Base-by-base conservation (phyloP, 2,888 invertebrate genomes). In the Eugnorisma glareosa region DNA sequence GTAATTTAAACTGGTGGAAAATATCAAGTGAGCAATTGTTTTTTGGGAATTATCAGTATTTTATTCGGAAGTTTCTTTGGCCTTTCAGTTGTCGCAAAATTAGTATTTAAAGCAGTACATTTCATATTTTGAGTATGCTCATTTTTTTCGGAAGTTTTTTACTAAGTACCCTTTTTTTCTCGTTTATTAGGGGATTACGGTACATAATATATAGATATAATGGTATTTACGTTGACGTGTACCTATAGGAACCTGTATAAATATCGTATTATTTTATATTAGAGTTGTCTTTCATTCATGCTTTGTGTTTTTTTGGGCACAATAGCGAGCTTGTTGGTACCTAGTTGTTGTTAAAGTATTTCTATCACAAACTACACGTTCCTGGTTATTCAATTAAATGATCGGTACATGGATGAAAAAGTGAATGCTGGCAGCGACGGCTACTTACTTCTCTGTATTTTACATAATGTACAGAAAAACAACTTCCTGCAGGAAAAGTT, bases 351-450 rank as follows among this genome's bases (percentile, higher is more conserved):
- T 71, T 57, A 24, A 45, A 75, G 11, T 40, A 43, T 59, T n/a
- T 8, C 24, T 57, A 37, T 21, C 5, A 51, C 13, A 45, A n/a
- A 37, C 7, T 35, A 35, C n/a, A 64, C 67, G 8, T 73, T 80
- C 67, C 75, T 85, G 61, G 69, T 80, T 69, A 71, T 83, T 77
- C 67, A 80, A 83, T 78, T 75, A 71, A 76, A 81, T 73, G 77
- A 83, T 89, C 86, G 86, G 83, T 83, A 88, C 82, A 83, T 82
- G 83, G 87, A 85, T 84, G 77, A 73, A 54, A 70, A 82, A 73
- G 82, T 82, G 83, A 85, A 82, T 84, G 76, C 83, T 85, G 69
- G 79, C 59, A 24, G n/a, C 64, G 8, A 75, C 4, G 40, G 37
- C 31, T 69, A 11, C 8, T 45, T 37, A 7, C 4, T 21, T 11